Evolutionary conservation across 2,797 vertebrate genomes (phyloP).

Genomic region (Streptopelia turtur): DNA sequence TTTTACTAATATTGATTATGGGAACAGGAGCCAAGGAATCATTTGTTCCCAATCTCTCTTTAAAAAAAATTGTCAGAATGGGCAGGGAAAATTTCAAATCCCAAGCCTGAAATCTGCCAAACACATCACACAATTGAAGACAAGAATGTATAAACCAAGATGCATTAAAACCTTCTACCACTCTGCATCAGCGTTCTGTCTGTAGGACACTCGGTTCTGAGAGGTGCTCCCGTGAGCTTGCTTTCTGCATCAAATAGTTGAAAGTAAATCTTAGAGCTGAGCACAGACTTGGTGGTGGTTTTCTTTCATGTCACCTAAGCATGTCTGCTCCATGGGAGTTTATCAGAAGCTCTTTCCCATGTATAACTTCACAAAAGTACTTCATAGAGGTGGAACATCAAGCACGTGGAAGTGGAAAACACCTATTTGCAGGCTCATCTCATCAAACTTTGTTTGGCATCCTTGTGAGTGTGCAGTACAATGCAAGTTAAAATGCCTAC

Average conservation of each 20-base stretch:
- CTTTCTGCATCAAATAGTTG: not conserved
- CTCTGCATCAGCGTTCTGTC: not conserved
- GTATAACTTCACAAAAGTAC: not conserved
- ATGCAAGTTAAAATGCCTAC: not conserved
- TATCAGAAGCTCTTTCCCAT: not conserved
- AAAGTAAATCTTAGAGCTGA: not conserved
- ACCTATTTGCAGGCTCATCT: rapidly evolving
- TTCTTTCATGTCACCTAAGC: not conserved
- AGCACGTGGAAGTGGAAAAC: rapidly evolving
- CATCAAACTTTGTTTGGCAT: rapidly evolving
- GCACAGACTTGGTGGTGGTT: not conserved
- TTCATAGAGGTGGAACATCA: not conserved
- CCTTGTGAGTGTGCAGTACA: not conserved
- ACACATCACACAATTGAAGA: not conserved
- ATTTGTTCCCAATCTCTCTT: not conserved
- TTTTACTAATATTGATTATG: not conserved
- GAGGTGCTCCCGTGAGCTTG: not conserved
- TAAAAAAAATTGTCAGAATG: not conserved
- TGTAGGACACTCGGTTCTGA: not conserved
- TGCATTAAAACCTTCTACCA: not conserved
- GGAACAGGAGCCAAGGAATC: not conserved
- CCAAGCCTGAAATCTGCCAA: not conserved
- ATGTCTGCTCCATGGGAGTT: not conserved
- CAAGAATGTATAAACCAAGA: not conserved
- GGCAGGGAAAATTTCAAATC: not conserved